Base-by-base conservation (phyloP, 2,888 invertebrate species). In the Drosophila acutilabella region DNA sequence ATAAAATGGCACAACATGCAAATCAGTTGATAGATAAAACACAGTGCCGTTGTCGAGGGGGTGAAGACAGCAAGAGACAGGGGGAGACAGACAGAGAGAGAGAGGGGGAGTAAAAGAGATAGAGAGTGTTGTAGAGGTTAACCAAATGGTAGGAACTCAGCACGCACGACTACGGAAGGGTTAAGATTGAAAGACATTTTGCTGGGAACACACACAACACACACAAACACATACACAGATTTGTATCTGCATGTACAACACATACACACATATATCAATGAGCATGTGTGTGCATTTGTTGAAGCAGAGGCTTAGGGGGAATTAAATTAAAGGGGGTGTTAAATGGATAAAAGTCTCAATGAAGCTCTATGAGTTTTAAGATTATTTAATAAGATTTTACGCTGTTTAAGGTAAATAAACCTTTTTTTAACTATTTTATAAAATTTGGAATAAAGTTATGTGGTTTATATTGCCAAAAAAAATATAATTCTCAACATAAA, bases 1-100 rank as follows among this genome's bases (percentile, higher is more conserved):
- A 80, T 64, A 58, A 80, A 81, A 81, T 81, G 65, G 76, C 67
- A 84, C 81, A 80, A 84, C 68, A 85, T 85, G 86, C 82, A 82
- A 81, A 81, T 81, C 47, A 69, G 65, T 68, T 67, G 59, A 72
- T 72, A 64, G 87, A 78, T 71, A 44, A 51, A 40, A 47, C 52
- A 30, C 10, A n/a, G 6, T 54, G 47, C 51, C 51, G 41, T 51
- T 40, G 2, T 4, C 5, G 18, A 13, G 33, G 13, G 42, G 40
- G 47, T 4, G 30, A 30, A 30, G 30, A 30, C 30, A 30, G 30
- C 6, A 1, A 8, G 2, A 30, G 30, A 30, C 8, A 30, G 30
- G 30, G 30, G 8, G 30, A 30, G 30, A 30, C 30, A 30, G 30
- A 33, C 11, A 33, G 23, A 54, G 13, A 7, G 26, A 47, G 38